Percentiles rank a stretch among this genome's conserved stretches.
Evolutionary conservation across 2,888 invertebrate species (phyloP).

Genomic region (Drosophila dives): DNA sequence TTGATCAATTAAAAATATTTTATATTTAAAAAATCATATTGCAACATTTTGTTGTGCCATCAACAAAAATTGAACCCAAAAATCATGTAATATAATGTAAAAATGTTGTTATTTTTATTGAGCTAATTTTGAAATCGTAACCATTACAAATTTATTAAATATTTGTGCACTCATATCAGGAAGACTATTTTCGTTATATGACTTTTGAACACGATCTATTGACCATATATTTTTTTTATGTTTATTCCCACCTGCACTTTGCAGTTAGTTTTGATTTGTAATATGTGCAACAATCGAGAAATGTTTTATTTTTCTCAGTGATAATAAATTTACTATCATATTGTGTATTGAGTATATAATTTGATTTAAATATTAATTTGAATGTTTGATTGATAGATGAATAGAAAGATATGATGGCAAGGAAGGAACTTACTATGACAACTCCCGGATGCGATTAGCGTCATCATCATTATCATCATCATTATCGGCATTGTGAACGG

Average conservation of each 20-base stretch:
- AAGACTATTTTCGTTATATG: neutral
- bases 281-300: neutral
- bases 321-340: neutral
- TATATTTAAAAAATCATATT: neutral
- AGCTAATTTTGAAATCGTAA: too few species aligned
- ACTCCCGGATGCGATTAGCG: constrained; percentile 63
- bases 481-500: constrained; percentile 48
- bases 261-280: neutral
- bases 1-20: neutral
- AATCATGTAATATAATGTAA: neutral
- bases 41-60: neutral
- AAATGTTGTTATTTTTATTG: neutral
- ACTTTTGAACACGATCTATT: neutral
- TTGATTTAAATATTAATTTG: constrained; percentile 6
- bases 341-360: neutral
- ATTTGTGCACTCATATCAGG: neutral
- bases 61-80: neutral
- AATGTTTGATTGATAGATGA: constrained; percentile 10
- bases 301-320: neutral
- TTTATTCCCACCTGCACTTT: neutral
- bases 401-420: constrained; percentile 16
- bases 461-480: constrained; percentile 52
- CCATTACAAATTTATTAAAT: neutral
- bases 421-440: constrained; percentile 66
- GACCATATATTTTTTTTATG: neutral